phyloP scores from a whole-genome alignment of 2,113 vertebrate genomes.

The Chroicocephalus ridibundus region DNA sequence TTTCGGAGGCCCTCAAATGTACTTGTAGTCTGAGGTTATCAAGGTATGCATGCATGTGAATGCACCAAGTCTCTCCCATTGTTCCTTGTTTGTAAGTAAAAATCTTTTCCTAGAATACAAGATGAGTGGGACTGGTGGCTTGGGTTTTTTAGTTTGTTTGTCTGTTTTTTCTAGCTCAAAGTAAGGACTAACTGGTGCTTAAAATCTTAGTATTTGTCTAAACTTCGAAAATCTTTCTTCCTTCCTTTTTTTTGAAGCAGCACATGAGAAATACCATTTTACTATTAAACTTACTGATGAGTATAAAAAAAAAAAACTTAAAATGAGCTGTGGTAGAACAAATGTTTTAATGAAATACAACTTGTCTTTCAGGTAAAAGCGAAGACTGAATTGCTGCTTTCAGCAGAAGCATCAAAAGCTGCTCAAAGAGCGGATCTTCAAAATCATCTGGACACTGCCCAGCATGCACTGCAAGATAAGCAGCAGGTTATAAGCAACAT shows the following conservation, averaged over 20 bases:
- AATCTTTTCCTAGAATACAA: neutral
- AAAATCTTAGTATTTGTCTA: neutral
- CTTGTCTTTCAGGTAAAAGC: slow-evolving; percentile 87
- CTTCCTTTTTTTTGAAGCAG: neutral
- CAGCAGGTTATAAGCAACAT: slow-evolving; percentile 84
- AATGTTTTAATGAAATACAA: neutral
- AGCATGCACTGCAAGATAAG: slow-evolving; percentile 95
- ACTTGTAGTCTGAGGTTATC: neutral
- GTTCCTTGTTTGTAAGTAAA: neutral
- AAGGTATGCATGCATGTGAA: neutral
- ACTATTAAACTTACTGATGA: neutral
- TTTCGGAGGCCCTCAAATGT: neutral
- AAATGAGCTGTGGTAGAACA: neutral
- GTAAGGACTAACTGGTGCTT: neutral
- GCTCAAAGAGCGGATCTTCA: slow-evolving; percentile 93
- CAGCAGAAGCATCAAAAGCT: slow-evolving; percentile 92
- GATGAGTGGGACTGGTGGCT: neutral
- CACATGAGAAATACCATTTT: neutral
- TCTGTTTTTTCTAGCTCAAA: neutral
- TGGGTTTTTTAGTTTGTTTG: neutral
- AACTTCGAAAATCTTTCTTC: neutral
- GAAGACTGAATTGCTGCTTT: slow-evolving; percentile 93
- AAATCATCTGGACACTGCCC: slow-evolving; percentile 93
- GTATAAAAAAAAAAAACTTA: neutral
- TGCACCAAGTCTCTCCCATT: neutral